Base-by-base conservation (phyloP, 64 coral and sea anemone genomes). In the Montipora sp. region DNA sequence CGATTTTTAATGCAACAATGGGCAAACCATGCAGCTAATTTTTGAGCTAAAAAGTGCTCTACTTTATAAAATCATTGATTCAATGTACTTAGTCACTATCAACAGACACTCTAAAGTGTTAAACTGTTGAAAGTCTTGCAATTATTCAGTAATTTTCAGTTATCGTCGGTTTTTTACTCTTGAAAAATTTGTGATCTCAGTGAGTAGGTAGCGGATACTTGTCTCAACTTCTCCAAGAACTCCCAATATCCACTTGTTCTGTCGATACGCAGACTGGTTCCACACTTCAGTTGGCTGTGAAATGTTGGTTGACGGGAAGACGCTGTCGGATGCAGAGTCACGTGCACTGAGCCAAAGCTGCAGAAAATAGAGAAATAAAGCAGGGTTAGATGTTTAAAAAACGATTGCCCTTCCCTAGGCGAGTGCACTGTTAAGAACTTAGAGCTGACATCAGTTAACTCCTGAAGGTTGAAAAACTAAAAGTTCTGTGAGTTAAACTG, bases 41-140 rank as follows among this genome's bases (percentile, higher is more conserved):
- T 50, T 78, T 36, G 61, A 85, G 65, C 82, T 47, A 22, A 49
- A 21, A 71, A 36, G 20, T 15, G 66, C 65, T 72, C 65, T 85
- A 50, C 61, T 22, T 85, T 51, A 72, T 84, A 50, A 48, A 78
- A 85, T 48, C 82, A 85, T 68, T 85, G 82, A 85, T 85, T 10
- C 82, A 85, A 68, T 85, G 82, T 72, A 85, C 27, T 46, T 16
- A 13, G 8, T 61, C 2, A 6, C 3, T 66, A 75, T 27, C 11
- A 45, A 45, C 23, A 36, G 5, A 23, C 69, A 9, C 69, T 3
- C 1, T 73, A 24, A 55, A 10, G 5, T 55, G 10, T 10, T 55
- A 2, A 66, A 66, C 16, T 12, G 8, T 18, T n/a, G 0, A 66
- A 23, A 71, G 8, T 7, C 1, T 23, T 23, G 19, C 5, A 5